phyloP scores from a whole-genome alignment of 2,797 vertebrate species.

The Astyanax mexicanus region DNA sequence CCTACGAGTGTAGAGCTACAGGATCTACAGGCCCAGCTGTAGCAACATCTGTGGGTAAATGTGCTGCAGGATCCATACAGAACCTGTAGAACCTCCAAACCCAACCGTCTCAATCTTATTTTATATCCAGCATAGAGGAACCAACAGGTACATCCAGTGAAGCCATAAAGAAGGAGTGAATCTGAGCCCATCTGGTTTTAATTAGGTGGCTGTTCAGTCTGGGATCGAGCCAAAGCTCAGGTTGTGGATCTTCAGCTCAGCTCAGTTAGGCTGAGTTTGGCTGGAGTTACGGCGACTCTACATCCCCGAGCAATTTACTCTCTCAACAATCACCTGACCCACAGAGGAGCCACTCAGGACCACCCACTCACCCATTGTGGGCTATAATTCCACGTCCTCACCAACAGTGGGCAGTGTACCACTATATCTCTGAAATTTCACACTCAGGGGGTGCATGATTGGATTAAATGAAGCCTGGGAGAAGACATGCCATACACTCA shows the following conservation, averaged over 20 bases:
- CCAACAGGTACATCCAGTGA: too few relatives aligned
- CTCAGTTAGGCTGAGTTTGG: constrained; percentile 5
- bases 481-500: neutral
- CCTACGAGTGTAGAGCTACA: too few relatives aligned
- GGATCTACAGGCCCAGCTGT: too few relatives aligned
- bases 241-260: constrained; percentile 68
- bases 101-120: too few relatives aligned
- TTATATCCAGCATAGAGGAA: too few relatives aligned
- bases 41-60: too few relatives aligned
- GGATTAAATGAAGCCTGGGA: neutral
- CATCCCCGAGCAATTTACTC: constrained; percentile 54
- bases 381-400: constrained; percentile 65
- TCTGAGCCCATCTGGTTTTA: constrained; percentile 81
- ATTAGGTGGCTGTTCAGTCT: constrained; percentile 76
- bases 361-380: constrained; percentile 47
- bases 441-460: neutral
- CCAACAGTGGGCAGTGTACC: constrained; percentile 71
- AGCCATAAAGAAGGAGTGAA: constrained; percentile 77
- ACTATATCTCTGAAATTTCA: constrained; percentile 36
- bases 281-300: constrained; percentile 21
- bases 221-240: constrained; percentile 72
- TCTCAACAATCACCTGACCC: constrained; percentile 62
- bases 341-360: constrained; percentile 53
- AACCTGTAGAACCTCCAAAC: too few relatives aligned
- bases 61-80: too few relatives aligned